Evolutionary conservation across 2,113 vertebrate species (phyloP).

Genomic region (Machaerirhynchus nigripectus): DNA sequence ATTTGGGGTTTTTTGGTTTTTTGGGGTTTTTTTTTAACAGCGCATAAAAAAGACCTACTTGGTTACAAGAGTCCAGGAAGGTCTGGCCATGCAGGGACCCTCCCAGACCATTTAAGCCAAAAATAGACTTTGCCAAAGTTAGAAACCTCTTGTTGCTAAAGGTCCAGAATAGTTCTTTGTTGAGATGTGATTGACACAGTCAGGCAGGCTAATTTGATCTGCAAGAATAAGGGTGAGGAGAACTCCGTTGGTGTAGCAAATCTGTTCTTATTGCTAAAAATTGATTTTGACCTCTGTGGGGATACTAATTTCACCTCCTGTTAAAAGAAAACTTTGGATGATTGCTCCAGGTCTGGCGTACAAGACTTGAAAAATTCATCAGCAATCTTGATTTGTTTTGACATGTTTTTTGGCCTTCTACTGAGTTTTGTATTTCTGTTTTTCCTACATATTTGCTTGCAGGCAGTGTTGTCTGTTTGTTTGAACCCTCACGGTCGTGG

Average conservation of each 20-base stretch:
- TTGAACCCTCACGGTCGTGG: not conserved
- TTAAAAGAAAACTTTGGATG: not conserved
- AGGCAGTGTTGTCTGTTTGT: not conserved
- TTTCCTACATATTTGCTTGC: not conserved
- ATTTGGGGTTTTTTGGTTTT: not conserved
- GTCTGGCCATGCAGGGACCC: not conserved
- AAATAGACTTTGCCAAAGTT: not conserved
- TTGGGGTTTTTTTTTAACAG: not conserved
- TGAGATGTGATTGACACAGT: not conserved
- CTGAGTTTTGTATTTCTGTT: not conserved
- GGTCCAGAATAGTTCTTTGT: not conserved
- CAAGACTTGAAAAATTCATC: not conserved
- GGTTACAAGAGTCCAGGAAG: not conserved
- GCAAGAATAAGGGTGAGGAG: not conserved
- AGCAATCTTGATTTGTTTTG: not conserved
- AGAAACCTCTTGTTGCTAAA: not conserved
- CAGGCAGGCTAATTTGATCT: not conserved
- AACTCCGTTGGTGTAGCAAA: not conserved
- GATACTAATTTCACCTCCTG: not conserved
- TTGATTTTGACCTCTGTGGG: conserved; percentile 11
- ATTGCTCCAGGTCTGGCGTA: not conserved
- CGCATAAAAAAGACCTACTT: not conserved
- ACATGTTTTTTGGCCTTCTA: not conserved
- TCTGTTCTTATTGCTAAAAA: not conserved
- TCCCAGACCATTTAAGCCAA: not conserved